A percentile compares a stretch with the other conserved stretches of the same genome.
phyloP scores from a whole-genome alignment of 1,140 invertebrate genomes.

The Triops longicaudatus region DNA sequence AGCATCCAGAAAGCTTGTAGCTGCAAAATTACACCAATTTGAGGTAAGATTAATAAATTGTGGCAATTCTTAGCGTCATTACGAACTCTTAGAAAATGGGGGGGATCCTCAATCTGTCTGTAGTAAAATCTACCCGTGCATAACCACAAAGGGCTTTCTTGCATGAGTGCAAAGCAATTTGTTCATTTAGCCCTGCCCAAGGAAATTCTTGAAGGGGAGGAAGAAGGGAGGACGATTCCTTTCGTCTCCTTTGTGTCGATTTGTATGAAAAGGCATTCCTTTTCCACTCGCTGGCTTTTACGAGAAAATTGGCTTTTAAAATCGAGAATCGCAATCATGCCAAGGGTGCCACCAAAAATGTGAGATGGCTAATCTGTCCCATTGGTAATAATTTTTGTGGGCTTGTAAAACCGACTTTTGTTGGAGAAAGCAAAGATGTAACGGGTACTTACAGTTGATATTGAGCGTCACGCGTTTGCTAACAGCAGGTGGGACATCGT shows the following conservation, averaged over 20 bases:
- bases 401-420: neutral
- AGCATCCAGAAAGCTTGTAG: too few species aligned
- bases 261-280: neutral
- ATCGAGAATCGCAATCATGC: neutral
- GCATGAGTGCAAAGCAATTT: neutral
- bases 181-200: neutral
- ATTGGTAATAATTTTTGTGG: neutral
- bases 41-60: too few species aligned
- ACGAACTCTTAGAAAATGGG: neutral
- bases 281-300: neutral
- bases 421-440: neutral
- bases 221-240: neutral
- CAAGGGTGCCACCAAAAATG: neutral
- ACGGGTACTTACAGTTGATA: slow-evolving; percentile 71
- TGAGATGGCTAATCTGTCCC: too few species aligned
- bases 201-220: neutral
- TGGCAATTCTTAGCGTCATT: neutral
- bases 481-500: slow-evolving; percentile 79
- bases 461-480: slow-evolving; percentile 75
- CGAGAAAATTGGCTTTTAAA: neutral
- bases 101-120: neutral
- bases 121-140: neutral
- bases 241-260: neutral
- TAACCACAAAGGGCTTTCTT: neutral
- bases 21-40: too few species aligned